Evolutionary conservation across 2,797 vertebrate genomes (phyloP), one percentile per base, ranked within the genome.

Genomic region (Macropodus opercularis): DNA sequence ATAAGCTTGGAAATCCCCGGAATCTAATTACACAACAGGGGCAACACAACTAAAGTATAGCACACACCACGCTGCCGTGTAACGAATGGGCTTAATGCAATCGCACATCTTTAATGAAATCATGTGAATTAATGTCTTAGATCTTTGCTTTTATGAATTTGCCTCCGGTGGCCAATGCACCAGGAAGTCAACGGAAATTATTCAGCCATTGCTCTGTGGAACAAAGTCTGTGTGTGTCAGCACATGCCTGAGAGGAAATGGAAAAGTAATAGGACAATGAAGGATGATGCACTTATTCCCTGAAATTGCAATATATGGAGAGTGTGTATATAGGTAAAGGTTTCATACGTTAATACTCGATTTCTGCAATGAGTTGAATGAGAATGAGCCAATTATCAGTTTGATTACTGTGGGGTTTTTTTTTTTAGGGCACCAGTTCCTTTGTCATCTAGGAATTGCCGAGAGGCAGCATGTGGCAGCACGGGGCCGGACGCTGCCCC

Each of bases 71-170:
- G 48, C 71, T 11, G 54, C 68, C 23, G 65, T 70, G 72, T 64
- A 79, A 77, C 61, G 34, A 89, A 84, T 66, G 58, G 50, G 77
- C 78, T 81, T 85, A 87, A 88, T 81, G 81, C 82, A 86, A 85
- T 87, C 85, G 70, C 81, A 73, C 79, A 74, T 87, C 72, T 88
- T 85, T 87, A 89, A 88, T 87, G 86, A 85, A 89, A 90, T 89
- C 85, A 84, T 76, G 73, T 82, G 81, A 89, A 90, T 85, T 86
- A 86, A 88, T 88, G 87, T 82, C 78, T 87, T 73, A 85, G 85
- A 89, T 89, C 87, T 88, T 83, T 83, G 85, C 81, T 88, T 90
- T 86, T 84, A 84, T 87, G 79, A 88, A 88, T 81, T 67, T 65
- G 87, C 90, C 90, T 89, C 82, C 60, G 86, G 90, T 88, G 84